phyloP scores from a whole-genome alignment of 1,140 invertebrate genomes.

The Thrips palmi region DNA sequence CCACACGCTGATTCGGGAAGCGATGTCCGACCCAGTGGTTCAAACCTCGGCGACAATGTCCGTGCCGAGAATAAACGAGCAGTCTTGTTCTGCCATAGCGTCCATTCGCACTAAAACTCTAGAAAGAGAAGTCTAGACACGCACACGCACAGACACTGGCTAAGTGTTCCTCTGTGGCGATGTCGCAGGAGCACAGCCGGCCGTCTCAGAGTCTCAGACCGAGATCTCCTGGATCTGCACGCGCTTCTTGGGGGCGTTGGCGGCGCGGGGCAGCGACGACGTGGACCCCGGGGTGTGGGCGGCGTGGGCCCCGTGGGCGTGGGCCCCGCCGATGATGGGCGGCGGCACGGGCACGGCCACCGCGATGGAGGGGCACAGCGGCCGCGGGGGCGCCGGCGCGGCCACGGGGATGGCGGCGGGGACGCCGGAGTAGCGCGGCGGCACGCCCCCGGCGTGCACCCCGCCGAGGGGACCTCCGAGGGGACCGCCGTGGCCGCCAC shows the following conservation, averaged over 20 bases:
- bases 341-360: neutral
- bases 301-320: neutral
- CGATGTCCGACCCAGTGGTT: no score
- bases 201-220: no score
- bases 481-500: neutral
- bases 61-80: no score
- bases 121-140: no score
- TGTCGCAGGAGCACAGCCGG: no score
- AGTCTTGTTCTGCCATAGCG: no score
- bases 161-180: no score
- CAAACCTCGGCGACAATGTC: no score
- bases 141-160: no score
- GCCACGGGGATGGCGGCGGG: neutral
- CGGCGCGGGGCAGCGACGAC: neutral
- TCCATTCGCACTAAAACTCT: no score
- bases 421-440: neutral
- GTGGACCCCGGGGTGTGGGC: neutral
- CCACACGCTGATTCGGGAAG: no score
- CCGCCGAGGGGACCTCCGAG: neutral
- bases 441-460: conserved; percentile 1
- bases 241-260: neutral
- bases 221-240: neutral
- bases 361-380: no score
- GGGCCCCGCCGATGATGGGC: conserved; percentile 1
- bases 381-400: neutral